phyloP scores from a whole-genome alignment of 2,888 invertebrate genomes.

The Phymatocera aterrima region DNA sequence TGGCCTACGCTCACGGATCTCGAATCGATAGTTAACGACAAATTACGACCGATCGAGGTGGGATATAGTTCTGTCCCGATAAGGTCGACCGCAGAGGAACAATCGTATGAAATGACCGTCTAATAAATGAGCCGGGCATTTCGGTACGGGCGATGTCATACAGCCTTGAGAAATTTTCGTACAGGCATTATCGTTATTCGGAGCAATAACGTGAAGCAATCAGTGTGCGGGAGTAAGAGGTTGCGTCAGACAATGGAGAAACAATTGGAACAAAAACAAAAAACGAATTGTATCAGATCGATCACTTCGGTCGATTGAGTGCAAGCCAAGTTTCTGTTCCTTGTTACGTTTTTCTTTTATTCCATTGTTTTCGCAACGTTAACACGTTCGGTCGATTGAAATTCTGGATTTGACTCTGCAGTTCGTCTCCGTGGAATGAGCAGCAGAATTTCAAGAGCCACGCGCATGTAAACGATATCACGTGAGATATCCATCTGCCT shows the following conservation, averaged over 20 bases:
- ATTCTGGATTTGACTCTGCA: too few relatives aligned
- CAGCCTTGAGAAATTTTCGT: background rate
- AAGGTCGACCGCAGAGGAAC: background rate
- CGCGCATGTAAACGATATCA: too few relatives aligned
- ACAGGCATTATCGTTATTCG: slow-evolving; percentile 6
- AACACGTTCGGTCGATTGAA: too few relatives aligned
- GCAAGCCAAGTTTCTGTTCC: too few relatives aligned
- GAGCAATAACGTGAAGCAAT: slow-evolving; percentile 10
- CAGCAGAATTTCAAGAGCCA: too few relatives aligned
- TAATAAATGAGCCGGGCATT: background rate
- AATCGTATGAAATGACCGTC: background rate
- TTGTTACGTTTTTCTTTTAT: too few relatives aligned
- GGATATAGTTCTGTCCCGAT: background rate
- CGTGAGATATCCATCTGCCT: too few relatives aligned
- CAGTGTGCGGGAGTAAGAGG: slow-evolving; percentile 7
- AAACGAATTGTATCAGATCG: slow-evolving; percentile 3
- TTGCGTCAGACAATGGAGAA: background rate
- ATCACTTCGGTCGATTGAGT: too few relatives aligned
- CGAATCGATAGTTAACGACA: background rate
- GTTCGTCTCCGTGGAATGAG: too few relatives aligned
- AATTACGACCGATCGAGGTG: background rate
- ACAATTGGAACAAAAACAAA: too few relatives aligned
- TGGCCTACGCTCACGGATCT: background rate
- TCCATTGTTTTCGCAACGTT: too few relatives aligned
- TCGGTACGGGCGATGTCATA: background rate